phyloP scores from a whole-genome alignment of 2,113 vertebrate genomes.

The Daboia siamensis region DNA sequence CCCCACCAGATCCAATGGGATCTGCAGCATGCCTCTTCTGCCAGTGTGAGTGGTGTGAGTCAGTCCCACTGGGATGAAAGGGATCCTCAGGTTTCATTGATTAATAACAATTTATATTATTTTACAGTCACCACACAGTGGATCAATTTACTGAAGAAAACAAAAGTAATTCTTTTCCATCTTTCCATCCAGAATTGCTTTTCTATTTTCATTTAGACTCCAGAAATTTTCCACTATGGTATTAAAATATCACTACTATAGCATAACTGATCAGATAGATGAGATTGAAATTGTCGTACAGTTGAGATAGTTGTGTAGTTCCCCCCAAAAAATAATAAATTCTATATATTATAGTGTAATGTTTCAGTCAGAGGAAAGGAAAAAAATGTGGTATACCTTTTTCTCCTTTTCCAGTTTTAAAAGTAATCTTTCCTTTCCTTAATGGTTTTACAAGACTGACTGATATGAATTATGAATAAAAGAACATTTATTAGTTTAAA shows the following conservation, averaged over 20 bases:
- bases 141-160: not conserved
- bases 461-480: not conserved
- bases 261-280: not conserved
- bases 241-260: not conserved
- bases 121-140: not conserved
- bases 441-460: not conserved
- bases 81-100: not conserved
- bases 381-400: not conserved
- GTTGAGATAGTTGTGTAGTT: not conserved
- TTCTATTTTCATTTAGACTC: not conserved
- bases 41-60: not conserved
- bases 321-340: not conserved
- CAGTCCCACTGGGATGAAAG: not conserved
- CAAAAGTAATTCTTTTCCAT: not conserved
- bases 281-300: not conserved
- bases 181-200: not conserved
- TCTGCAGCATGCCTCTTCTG: not conserved
- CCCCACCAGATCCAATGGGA: not conserved
- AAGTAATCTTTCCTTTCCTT: not conserved
- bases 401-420: too few relatives aligned
- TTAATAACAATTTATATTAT: not conserved
- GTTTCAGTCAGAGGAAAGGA: not conserved
- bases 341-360: not conserved
- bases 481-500: not conserved
- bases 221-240: too few relatives aligned